Conservation (phyloP, 37 sponge, comb jelly and placozoan genomes). For the Aphrocallistes beatrix region DNA sequence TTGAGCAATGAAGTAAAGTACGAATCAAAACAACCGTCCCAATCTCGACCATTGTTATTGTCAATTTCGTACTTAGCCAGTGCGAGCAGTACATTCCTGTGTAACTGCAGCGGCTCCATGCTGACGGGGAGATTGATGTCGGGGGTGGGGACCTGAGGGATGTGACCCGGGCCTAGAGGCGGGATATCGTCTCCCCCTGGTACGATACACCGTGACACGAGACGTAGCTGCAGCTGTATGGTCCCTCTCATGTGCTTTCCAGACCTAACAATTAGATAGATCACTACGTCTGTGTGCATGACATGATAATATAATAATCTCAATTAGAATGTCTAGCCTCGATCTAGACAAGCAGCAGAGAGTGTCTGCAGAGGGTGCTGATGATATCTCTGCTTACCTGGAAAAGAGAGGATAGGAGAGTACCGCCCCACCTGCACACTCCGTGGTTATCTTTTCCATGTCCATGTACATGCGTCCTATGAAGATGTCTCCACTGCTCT, state of each 20-base stretch:
- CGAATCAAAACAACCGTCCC: neutral
- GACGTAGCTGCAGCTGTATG: neutral
- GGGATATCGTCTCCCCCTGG: neutral
- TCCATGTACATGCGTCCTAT: slow-evolving; percentile 16
- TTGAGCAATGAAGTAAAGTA: neutral
- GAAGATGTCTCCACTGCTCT: neutral
- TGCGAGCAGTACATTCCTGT: neutral
- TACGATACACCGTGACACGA: neutral
- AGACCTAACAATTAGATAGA: too few species aligned
- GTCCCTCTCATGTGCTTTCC: slow-evolving; percentile 15
- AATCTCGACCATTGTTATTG: neutral
- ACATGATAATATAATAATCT: too few species aligned
- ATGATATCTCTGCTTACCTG: too few species aligned
- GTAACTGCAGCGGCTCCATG: neutral
- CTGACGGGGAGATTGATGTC: neutral
- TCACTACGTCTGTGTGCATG: too few species aligned
- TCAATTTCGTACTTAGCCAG: neutral
- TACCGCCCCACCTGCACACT: neutral
- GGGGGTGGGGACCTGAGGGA: neutral
- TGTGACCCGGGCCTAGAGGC: neutral
- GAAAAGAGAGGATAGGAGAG: neutral
- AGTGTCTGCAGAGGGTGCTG: too few species aligned
- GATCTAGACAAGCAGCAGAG: too few species aligned
- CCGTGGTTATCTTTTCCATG: neutral
- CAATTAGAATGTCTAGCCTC: too few species aligned